Evolutionary conservation across 2,797 vertebrate species (phyloP), one percentile per base, ranked within the genome.

Genomic region (Leuciscus waleckii): DNA sequence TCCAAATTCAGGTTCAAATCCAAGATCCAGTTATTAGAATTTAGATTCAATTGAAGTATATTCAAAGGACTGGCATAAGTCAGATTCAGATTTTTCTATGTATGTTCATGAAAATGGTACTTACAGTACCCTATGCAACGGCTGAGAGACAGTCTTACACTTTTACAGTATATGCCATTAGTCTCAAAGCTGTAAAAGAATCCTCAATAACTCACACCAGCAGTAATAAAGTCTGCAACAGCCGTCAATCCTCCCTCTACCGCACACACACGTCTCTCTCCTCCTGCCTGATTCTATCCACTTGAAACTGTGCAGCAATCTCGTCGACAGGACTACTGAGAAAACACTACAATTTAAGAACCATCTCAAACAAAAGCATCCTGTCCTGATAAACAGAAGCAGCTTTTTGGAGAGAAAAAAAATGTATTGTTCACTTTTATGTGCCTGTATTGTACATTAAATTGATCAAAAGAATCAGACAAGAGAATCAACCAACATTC

Each of bases 211-310:
- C 51, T 82, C 69, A 63, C 21, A 35, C 10, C 19, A 51, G 41
- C 26, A 49, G 41, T 51, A 65, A 74, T 82, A 63, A 63, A 74
- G 54, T 35, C 54, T 35, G 21, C 19, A 82, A 46, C 54, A 82
- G 54, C 69, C 26, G 29, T 82, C 26, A 51, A 21, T 46, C 77
- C 19, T 29, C 23, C 37, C 41, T 43, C 14, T 8, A 7, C 26
- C 67, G 13, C 73, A 56, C 21, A 58, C 51, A 75, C 21, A 77
- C 11, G 21, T 14, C 7, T 69, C 49, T 70, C 19, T 43, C 17
- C n/a, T 63, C 19, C 69, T 63, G 69, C 21, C 46, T 23, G 41
- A 56, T 39, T 46, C 41, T 58, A 65, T 61, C 6, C 49, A 37
- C 43, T 76, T 68, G 23, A 74, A 49, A 69, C 63, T 78, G 4